These are phyloP conservation scores for Calephelis perditalis DNA, from an alignment of 2,888 invertebrate genomes.

Conservation along the genomic window DNA sequence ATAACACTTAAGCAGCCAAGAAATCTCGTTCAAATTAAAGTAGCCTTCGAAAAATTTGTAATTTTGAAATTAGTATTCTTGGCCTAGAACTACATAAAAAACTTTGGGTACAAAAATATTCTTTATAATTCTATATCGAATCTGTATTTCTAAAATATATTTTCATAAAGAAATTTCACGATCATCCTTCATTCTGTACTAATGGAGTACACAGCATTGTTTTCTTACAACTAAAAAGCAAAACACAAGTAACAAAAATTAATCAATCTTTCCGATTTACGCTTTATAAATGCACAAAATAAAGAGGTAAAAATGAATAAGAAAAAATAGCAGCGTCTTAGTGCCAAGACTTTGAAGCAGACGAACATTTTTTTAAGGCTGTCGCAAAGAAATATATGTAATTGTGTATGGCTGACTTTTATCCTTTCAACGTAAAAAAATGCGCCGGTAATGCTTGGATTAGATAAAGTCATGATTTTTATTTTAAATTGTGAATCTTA, in stretches of 20 bases:
- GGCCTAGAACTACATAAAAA: background rate
- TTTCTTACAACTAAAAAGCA: background rate
- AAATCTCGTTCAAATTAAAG: background rate
- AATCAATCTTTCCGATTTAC: background rate
- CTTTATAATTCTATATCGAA: background rate
- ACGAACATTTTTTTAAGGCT: too few species aligned
- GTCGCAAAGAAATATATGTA: too few species aligned
- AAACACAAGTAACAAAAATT: background rate
- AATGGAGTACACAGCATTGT: background rate
- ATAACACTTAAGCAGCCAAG: background rate
- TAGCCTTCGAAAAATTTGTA: too few species aligned
- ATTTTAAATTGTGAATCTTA: too few species aligned
- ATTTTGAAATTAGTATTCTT: background rate
- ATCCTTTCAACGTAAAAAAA: too few species aligned
- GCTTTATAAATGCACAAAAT: background rate
- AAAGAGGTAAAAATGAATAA: background rate
- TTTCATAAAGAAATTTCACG: background rate
- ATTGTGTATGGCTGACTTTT: too few species aligned
- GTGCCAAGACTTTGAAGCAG: too few species aligned
- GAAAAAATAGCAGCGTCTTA: too few species aligned
- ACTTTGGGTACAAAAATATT: too few species aligned
- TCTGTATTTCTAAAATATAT: conserved; percentile 1
- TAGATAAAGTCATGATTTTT: too few species aligned
- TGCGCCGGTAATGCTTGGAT: too few species aligned
- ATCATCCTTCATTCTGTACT: background rate